Base-by-base conservation (phyloP, 2,888 invertebrate species). In the Empis stercorea region DNA sequence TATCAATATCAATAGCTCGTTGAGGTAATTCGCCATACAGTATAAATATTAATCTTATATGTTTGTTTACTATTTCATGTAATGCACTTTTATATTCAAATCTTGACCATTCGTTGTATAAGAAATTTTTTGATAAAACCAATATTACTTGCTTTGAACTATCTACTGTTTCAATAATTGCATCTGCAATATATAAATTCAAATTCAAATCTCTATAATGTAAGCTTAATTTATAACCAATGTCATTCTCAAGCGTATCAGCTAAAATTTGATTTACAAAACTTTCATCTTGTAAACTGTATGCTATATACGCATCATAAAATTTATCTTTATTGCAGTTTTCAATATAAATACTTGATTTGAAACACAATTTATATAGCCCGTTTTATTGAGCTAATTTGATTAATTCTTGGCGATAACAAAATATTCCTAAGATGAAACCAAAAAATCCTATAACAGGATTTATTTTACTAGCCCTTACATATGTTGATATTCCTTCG, bases 21-120 rank as follows among this genome's bases (percentile, higher is more conserved):
- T 85, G 84, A 49, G 89, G 87, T 57, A 94, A 76, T 62, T 93
- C 92, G 45, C 92, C 93, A 62, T 91, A 80, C 55, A 94, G 76
- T 57, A 96, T 80, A 63, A 95, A 84, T 59, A 97, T 87, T 60
- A 94, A 78, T 67, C 87, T 81, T 64, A 87, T 83, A 64, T 84
- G 79, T 62, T 84, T 78, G 72, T 87, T 87, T 56, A 93, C 76
- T 60, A 91, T 85, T 71, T 92, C 89, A 64, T 87, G 88, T 46
- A 94, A 77, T 27, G 93, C 93, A 59, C 87, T 86, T 73, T 92
- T 91, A 70, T 95, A 93, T 71, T 96, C 95, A 66, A 92, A 88
- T 56, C 87, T 79, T 59, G 87, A 84, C 95, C 95, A 96, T 72
- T 95, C 94, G 70, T 89, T 89, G 71, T 88, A 85, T 53, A 95